phyloP scores from a whole-genome alignment of 2,113 vertebrate species.

The Lathamus discolor region DNA sequence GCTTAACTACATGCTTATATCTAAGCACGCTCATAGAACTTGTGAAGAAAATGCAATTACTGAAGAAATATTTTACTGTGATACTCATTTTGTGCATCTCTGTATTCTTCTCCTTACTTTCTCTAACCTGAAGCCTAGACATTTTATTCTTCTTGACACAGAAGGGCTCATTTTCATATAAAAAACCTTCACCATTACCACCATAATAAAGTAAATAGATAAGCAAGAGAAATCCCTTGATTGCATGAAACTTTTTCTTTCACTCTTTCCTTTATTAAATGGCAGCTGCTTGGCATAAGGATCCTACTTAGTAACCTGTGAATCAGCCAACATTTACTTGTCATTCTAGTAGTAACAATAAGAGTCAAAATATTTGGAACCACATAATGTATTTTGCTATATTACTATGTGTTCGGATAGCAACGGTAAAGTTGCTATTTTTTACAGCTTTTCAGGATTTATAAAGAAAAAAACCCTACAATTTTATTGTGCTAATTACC shows the following conservation, averaged over 20 bases:
- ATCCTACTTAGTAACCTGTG: background rate
- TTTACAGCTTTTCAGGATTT: background rate
- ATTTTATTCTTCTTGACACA: background rate
- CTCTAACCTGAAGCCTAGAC: background rate
- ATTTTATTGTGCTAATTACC: background rate
- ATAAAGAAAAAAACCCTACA: background rate
- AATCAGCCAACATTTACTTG: background rate
- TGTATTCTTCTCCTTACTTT: background rate
- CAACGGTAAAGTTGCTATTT: background rate
- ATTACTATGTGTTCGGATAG: background rate
- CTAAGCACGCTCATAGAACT: background rate
- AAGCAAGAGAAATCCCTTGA: background rate
- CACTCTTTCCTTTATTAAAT: background rate
- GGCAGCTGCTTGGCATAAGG: background rate
- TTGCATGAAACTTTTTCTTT: background rate
- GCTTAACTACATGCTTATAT: background rate
- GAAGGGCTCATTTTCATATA: background rate
- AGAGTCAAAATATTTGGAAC: background rate
- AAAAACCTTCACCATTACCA: background rate
- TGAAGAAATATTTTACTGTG: background rate
- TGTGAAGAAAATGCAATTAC: background rate
- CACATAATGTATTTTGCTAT: background rate
- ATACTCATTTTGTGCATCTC: background rate
- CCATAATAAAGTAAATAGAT: background rate
- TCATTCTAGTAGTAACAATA: background rate